Conservation (phyloP, 2,888 invertebrate genomes). For the Agrypnus murinus region DNA sequence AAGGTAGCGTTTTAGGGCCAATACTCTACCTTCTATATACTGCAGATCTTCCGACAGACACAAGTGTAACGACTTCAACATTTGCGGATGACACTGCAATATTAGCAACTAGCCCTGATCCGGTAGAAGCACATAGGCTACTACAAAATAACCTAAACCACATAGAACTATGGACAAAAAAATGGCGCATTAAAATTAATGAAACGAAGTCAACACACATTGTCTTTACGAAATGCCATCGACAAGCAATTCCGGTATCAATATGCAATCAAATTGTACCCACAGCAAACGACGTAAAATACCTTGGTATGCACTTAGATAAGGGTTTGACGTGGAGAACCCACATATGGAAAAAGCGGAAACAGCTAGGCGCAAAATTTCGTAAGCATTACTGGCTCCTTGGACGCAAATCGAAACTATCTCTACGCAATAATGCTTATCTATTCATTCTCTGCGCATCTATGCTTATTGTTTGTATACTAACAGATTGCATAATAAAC, state of each 20-base stretch:
- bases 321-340: no score
- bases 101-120: constrained; percentile 24
- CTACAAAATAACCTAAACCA: constrained; percentile 16
- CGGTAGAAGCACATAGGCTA: constrained; percentile 20
- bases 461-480: no score
- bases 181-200: constrained; percentile 17
- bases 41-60: constrained; percentile 18
- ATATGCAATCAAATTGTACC: constrained; percentile 10
- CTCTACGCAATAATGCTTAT: no score
- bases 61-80: constrained; percentile 5
- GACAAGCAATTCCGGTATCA: constrained; percentile 9
- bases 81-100: constrained; percentile 20
- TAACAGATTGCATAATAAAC: no score
- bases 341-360: no score
- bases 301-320: not conserved
- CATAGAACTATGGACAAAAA: constrained; percentile 27
- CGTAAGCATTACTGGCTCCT: no score
- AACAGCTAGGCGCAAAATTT: not conserved
- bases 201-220: constrained; percentile 14
- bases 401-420: no score
- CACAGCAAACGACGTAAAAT: not conserved
- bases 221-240: constrained; percentile 15
- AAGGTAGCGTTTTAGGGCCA: no score
- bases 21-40: no score
- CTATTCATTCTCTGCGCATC: no score